These are phyloP conservation scores for Lutjanus campechanus DNA, from an alignment of 2,797 vertebrate genomes.

Conservation along the genomic window DNA sequence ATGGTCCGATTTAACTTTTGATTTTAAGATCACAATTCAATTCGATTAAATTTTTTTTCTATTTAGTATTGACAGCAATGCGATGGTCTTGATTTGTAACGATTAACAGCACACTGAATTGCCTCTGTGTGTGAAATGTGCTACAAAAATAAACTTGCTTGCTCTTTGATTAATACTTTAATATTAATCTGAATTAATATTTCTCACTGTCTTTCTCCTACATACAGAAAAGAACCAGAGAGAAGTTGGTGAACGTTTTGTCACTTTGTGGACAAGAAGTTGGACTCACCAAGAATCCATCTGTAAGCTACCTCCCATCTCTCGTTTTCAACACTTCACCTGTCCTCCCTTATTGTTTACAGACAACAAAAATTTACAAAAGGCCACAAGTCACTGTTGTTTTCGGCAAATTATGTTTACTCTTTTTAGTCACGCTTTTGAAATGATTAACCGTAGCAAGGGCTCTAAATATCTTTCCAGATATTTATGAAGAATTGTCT, in stretches of 20 bases:
- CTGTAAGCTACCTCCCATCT: constrained; percentile 85
- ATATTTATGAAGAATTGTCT: not conserved
- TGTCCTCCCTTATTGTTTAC: not conserved
- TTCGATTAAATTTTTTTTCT: too few relatives aligned
- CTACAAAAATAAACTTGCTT: too few relatives aligned
- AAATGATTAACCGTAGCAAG: not conserved
- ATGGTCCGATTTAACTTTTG: too few relatives aligned
- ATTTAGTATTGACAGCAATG: too few relatives aligned
- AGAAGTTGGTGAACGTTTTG: constrained; percentile 97
- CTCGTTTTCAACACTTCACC: not conserved
- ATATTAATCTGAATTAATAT: not conserved
- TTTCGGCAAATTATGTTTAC: not conserved
- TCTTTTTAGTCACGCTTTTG: not conserved
- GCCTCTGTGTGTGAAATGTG: too few relatives aligned
- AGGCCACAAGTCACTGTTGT: not conserved
- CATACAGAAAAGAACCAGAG: constrained; percentile 95
- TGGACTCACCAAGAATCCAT: constrained; percentile 98
- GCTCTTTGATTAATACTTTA: not conserved
- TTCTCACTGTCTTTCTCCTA: constrained; percentile 49
- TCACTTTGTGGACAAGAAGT: constrained; percentile 98
- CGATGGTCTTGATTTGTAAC: too few relatives aligned
- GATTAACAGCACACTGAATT: too few relatives aligned
- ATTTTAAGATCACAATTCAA: too few relatives aligned
- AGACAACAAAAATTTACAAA: not conserved
- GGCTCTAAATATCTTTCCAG: not conserved